phyloP scores from a whole-genome alignment of 2,113 vertebrate genomes.

The Tychaedon coryphoeus region DNA sequence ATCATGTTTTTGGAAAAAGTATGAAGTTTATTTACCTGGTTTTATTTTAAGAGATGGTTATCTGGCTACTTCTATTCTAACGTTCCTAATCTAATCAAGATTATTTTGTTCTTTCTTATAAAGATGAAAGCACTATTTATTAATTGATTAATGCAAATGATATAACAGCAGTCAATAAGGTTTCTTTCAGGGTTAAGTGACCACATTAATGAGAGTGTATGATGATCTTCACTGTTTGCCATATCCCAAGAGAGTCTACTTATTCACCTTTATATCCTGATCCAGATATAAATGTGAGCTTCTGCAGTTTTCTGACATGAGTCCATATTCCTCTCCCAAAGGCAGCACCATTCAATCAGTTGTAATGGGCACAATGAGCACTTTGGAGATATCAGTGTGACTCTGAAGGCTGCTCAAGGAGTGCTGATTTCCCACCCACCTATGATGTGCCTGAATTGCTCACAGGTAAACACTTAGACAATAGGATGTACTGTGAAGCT shows the following conservation, averaged over 20 bases:
- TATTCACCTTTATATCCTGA: neutral
- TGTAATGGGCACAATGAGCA: neutral
- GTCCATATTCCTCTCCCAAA: neutral
- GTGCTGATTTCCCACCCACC: neutral
- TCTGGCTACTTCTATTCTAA: neutral
- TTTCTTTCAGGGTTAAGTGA: neutral
- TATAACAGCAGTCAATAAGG: neutral
- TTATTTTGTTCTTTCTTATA: neutral
- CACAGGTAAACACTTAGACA: neutral
- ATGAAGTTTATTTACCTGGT: neutral
- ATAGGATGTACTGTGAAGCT: neutral
- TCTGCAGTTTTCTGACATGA: neutral
- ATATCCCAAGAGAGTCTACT: neutral
- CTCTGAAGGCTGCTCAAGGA: neutral
- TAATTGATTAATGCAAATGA: neutral
- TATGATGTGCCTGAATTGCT: neutral
- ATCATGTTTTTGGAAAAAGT: neutral
- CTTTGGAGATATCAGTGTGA: neutral
- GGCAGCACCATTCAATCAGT: accelerated
- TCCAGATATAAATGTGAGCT: neutral
- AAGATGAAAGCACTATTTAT: neutral
- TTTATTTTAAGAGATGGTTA: neutral
- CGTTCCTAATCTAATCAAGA: neutral
- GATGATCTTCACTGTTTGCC: neutral
- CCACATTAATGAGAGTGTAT: neutral